Base-by-base conservation (phyloP, 2,797 vertebrate species). In the Myoxocephalus aenaeus region DNA sequence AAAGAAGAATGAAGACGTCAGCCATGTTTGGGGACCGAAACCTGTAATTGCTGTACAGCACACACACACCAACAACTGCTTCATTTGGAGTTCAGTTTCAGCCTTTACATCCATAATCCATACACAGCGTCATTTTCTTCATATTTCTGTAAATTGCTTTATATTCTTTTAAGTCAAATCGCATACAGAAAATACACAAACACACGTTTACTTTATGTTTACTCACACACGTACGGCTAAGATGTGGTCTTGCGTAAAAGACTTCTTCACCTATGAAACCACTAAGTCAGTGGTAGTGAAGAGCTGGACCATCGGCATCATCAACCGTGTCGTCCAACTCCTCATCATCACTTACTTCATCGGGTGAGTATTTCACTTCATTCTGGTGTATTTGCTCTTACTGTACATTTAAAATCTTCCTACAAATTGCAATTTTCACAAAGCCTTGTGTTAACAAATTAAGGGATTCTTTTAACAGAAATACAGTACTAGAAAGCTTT, bases 331-430 rank as follows among this genome's bases (percentile, higher is more conserved):
- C 0, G 96, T 97, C 46, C 97, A 99, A 85, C 95, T 98, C 17
- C 95, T 99, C 75, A 97, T 99, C 90, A 97, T 98, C 91, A 88
- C 95, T 18, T 98, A 98, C 91, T 99, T 98, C 70, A 80, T 98
- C 22, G 95, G 97, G 97, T 99, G 90, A 97, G 97, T 86, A 18
- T 61, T 71, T 58, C 5, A 7, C 5, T 38, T 56, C 8, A 15
- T 36, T 59, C 15, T 61, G 34, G 3, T 53, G 5, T 32, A 15
- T 54, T 29, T 50, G 29, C 32, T 51, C 10, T 34, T 10, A 36
- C 9, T 67, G 18, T 10, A 32, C 25, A 1, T 56, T 29, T 56
- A 14, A 56, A 15, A 14, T 14, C n/a, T n/a, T 51, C 9, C 20
- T 9, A 51, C 14, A 44, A 44, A 44, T 12, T 48, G 15, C 44